Evolutionary conservation across 2,888 invertebrate genomes (phyloP).

Genomic region (Trissonchulus sp.): DNA sequence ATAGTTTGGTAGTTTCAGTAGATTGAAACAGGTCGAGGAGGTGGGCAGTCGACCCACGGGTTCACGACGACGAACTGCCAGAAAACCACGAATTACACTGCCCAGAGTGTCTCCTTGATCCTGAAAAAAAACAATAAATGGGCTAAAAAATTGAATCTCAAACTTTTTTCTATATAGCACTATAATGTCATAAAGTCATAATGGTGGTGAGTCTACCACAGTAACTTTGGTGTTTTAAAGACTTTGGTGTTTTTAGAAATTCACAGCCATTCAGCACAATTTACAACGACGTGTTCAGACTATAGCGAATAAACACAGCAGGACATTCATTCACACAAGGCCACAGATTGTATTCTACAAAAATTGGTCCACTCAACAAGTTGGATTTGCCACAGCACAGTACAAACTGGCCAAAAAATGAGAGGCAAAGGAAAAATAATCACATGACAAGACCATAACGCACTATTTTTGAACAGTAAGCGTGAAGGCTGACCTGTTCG

Average conservation of each 20-base stretch:
- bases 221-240: not conserved
- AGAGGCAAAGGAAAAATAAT: not conserved
- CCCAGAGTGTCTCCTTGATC: constrained; percentile 65
- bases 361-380: no score
- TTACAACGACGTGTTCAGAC: no score
- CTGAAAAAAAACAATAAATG: no score
- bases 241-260: no score
- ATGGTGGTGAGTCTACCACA: not conserved
- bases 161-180: not conserved
- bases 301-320: no score
- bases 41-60: constrained; percentile 86
- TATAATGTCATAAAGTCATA: not conserved
- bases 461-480: not conserved
- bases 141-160: constrained; percentile 23
- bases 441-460: not conserved
- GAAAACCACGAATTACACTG: constrained; percentile 93
- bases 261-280: no score
- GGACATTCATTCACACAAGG: no score
- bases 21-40: constrained; percentile 96
- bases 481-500: constrained; percentile 60
- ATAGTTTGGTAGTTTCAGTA: constrained; percentile 95
- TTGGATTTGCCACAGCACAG: no score
- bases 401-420: no score
- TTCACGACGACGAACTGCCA: constrained; percentile 89
- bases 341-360: no score